Percentiles rank a stretch among this genome's conserved stretches.
phyloP scores from a whole-genome alignment of 2,113 vertebrate genomes.

The Cyanistes caeruleus region DNA sequence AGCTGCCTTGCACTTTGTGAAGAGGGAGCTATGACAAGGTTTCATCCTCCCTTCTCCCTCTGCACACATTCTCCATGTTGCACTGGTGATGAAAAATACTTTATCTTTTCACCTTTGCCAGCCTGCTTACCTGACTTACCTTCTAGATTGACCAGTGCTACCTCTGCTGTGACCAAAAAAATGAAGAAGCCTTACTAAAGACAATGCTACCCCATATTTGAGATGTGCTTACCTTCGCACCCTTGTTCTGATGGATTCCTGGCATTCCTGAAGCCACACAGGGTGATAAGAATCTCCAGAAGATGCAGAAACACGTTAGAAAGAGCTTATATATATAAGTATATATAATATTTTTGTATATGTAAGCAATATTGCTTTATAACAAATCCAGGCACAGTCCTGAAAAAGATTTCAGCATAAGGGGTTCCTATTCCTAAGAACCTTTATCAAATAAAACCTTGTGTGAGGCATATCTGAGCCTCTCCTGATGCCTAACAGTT shows the following conservation, averaged over 20 bases:
- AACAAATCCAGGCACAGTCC: not conserved
- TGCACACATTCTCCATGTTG: accelerated
- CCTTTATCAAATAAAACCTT: not conserved
- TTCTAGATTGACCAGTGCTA: not conserved
- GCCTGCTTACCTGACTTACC: not conserved
- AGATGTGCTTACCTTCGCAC: not conserved
- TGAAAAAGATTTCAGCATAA: not conserved
- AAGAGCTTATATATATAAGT: not conserved
- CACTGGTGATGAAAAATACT: not conserved
- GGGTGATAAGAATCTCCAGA: not conserved
- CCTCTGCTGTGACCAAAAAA: not conserved
- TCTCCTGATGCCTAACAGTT: not conserved
- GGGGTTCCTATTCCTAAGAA: not conserved
- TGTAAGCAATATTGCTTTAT: not conserved
- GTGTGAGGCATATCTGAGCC: not conserved
- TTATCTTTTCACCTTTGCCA: not conserved
- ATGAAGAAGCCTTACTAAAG: not conserved
- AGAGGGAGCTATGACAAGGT: not conserved
- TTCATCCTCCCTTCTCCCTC: not conserved
- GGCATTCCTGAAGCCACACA: not conserved
- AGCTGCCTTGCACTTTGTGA: not conserved
- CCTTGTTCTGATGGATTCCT: not conserved
- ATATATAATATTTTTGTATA: not conserved
- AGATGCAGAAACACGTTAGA: not conserved
- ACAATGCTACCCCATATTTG: not conserved